Percentiles rank a stretch among this genome's conserved stretches.
phyloP scores from a whole-genome alignment of 2,797 vertebrate genomes.

The Morus bassanus region DNA sequence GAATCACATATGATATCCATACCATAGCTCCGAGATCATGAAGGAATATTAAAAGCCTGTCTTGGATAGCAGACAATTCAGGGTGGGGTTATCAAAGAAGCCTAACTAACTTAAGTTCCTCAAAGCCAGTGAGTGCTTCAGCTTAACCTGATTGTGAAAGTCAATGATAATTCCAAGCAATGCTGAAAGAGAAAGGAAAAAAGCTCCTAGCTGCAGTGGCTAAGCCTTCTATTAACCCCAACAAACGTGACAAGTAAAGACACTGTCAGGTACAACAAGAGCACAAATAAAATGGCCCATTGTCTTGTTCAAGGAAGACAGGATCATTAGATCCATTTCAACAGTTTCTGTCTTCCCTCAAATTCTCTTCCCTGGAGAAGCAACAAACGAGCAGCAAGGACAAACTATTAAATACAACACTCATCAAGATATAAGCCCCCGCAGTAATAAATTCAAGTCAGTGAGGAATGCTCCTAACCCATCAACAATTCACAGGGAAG shows the following conservation, averaged over 20 bases:
- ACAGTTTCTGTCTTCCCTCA: background rate
- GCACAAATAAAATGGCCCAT: background rate
- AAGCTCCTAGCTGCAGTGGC: background rate
- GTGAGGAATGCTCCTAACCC: background rate
- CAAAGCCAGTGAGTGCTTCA: background rate
- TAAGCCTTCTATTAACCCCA: background rate
- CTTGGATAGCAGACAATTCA: background rate
- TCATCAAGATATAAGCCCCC: background rate
- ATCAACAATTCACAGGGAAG: background rate
- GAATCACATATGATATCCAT: background rate
- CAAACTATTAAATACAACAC: background rate
- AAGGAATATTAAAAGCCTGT: background rate
- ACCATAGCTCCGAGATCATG: rapidly evolving
- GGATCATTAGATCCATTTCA: background rate
- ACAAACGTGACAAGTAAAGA: background rate
- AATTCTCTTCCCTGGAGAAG: background rate
- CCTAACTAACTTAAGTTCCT: conserved; percentile 9
- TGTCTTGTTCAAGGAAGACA: background rate
- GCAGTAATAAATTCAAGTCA: background rate
- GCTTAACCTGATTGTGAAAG: background rate
- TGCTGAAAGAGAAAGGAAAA: background rate
- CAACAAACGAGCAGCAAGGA: background rate
- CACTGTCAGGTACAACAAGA: background rate
- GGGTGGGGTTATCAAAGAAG: background rate
- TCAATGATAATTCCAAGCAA: background rate